Evolutionary conservation across 2,888 invertebrate genomes (phyloP), one percentile per base, ranked within the genome.

Genomic region (Caradrina kadenii): DNA sequence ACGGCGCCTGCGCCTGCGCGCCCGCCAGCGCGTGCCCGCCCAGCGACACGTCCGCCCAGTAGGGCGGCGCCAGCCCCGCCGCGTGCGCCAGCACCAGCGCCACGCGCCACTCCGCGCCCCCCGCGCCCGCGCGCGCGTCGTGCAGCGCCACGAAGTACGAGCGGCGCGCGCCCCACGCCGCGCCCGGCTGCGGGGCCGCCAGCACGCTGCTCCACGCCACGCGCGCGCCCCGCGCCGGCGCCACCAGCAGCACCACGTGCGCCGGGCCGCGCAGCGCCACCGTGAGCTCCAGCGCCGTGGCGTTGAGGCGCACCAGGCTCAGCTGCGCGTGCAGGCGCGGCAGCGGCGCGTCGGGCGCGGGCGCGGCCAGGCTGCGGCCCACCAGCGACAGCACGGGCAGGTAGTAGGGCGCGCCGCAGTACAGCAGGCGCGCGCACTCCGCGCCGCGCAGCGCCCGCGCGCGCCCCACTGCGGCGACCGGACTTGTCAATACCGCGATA

Each of bases 401-500:
- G 88, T 97, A 96, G 94, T 98, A 98, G 17, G 98, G 98, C 92
- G 97, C 94, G 69, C 98, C 98, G 93, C 98, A 98, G 93, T 97
- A 98, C 80, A 97, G 92, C 90, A 97, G 96, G 68, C 94, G 92
- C 61, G 94, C 91, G 91, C 98, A 98, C 82, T 97, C 96, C 56
- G 13, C 86, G 19, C 22, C 97, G 97, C 91, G 96, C 93, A 90
- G 96, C 93, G 64, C 93, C 90, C 56, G 93, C 90, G 90, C 98
- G 97, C 81, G 97, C 15, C 22, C 35, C 60, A 69, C 96, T 70
- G 64, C 82, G 22, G 6, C 6, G 42, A 15, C 15, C 1, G 15
- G 10, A 10, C 35, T n/a, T n/a, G 35, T 35, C 35, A 35, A 7
- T 1, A 31, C 31, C n/a, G n/a, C n/a, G n/a, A n/a, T n/a, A n/a